phyloP scores from a whole-genome alignment of 2,888 invertebrate genomes.

The Ypsolopha scabrella region DNA sequence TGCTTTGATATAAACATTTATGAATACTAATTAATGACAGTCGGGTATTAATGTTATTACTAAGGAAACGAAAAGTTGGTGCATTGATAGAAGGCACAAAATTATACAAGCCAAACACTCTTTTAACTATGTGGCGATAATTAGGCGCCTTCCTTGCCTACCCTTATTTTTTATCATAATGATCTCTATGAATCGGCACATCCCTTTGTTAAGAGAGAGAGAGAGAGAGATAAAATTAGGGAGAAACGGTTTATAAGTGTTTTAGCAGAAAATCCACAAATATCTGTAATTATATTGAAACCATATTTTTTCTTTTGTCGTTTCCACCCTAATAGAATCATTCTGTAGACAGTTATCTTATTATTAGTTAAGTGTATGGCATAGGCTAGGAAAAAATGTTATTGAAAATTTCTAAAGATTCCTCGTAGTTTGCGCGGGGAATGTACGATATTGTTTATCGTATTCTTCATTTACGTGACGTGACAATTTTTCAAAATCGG shows the following conservation, averaged over 20 bases:
- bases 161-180: conserved; percentile 14
- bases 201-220: conserved; percentile 17
- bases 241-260: not conserved
- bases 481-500: too few species aligned
- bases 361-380: too few species aligned
- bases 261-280: not conserved
- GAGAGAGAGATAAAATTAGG: too few species aligned
- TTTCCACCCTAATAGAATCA: not conserved
- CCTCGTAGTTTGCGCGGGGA: too few species aligned
- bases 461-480: too few species aligned
- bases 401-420: too few species aligned
- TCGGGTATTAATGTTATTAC: not conserved
- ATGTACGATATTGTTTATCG: too few species aligned
- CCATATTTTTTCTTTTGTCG: not conserved
- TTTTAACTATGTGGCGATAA: conserved; percentile 30
- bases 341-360: not conserved
- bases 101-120: not conserved
- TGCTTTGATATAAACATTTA: conserved; percentile 37
- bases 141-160: conserved; percentile 15
- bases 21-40: conserved; percentile 21
- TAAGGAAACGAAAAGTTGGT: not conserved
- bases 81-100: conserved; percentile 7
- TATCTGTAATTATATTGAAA: not conserved
- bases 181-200: conserved; percentile 22
- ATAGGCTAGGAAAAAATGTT: too few species aligned